These are phyloP conservation scores for Tangara arthus DNA, from an alignment of 2,797 vertebrate genomes.

Conservation along the genomic window DNA sequence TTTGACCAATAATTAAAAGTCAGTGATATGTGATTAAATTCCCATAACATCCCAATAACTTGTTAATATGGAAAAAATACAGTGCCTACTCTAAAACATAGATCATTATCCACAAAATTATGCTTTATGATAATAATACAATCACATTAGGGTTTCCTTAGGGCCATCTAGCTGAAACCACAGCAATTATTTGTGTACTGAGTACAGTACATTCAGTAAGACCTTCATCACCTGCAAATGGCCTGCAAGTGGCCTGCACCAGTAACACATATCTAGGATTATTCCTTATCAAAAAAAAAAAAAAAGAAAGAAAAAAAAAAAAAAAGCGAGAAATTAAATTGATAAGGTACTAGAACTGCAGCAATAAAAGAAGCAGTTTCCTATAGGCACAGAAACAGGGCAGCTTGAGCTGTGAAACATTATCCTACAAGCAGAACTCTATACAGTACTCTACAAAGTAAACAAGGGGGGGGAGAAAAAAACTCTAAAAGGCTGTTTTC, in stretches of 20 bases:
- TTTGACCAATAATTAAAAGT: neutral
- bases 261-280: neutral
- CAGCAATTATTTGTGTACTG: neutral
- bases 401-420: neutral
- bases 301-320: neutral
- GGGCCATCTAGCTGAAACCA: neutral
- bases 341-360: neutral
- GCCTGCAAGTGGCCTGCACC: neutral
- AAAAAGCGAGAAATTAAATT: neutral
- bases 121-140: neutral
- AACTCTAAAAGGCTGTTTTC: neutral
- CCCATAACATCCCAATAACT: neutral
- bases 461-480: neutral
- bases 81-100: neutral
- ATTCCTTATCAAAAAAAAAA: neutral
- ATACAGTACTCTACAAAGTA: slow-evolving; percentile 4
- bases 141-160: neutral
- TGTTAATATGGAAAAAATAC: neutral
- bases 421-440: neutral
- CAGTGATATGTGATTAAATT: neutral
- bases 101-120: neutral
- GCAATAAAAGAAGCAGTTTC: neutral
- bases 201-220: neutral
- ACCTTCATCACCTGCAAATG: neutral
- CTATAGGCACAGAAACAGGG: neutral